Conservation (phyloP, 2,888 invertebrate species). For the Hirudinaria manillensis region DNA sequence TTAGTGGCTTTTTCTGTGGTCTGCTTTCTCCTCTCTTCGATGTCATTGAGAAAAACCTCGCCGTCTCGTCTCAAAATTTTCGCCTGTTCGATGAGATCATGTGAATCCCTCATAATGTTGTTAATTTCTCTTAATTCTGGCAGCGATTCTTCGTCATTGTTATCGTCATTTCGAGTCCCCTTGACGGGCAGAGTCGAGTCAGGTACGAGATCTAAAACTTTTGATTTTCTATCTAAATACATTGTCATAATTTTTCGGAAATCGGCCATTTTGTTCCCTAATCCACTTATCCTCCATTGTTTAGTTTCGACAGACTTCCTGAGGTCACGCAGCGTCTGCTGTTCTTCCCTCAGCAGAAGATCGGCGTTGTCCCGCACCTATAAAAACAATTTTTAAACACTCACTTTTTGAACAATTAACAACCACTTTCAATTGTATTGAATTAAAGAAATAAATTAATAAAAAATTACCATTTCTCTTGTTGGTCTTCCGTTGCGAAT, state of each 20-base stretch:
- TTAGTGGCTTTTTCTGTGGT: neutral
- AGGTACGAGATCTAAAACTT: conserved; percentile 5
- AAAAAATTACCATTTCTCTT: neutral
- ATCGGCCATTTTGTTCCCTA: neutral
- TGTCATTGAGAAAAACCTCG: neutral
- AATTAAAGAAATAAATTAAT: neutral
- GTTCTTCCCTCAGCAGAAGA: neutral
- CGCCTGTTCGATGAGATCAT: neutral
- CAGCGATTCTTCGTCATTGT: too few species aligned
- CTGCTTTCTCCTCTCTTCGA: neutral
- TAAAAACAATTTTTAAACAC: too few species aligned
- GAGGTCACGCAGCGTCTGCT: neutral
- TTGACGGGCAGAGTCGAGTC: neutral
- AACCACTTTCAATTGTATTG: neutral
- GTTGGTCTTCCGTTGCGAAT: neutral
- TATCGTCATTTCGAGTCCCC: too few species aligned
- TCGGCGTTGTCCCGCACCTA: neutral
- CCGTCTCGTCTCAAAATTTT: neutral
- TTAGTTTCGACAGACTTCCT: neutral
- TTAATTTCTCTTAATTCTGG: neutral
- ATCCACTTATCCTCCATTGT: neutral
- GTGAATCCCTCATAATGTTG: conserved; percentile 5
- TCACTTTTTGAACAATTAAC: neutral
- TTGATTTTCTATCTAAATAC: conserved; percentile 14
- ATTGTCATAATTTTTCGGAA: neutral